These are phyloP conservation scores for Valencia hispanica DNA, from an alignment of 2,797 vertebrate genomes.

Conservation along the genomic window DNA sequence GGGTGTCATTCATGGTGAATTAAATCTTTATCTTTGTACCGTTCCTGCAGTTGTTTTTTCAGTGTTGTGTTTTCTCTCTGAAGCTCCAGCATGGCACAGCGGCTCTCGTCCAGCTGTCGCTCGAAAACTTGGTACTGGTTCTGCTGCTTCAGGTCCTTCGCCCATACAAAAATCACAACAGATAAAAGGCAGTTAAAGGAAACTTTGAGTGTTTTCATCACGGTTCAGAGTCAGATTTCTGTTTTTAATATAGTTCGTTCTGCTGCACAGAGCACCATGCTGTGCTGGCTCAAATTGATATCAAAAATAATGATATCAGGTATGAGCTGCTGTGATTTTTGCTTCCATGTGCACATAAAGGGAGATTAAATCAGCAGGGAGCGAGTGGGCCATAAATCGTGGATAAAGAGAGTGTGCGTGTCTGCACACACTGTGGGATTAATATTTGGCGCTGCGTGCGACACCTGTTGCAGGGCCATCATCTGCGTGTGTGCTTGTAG, in stretches of 20 bases:
- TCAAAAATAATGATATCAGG: slow-evolving; percentile 11
- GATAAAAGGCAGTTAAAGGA: neutral
- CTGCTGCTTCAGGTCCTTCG: slow-evolving; percentile 82
- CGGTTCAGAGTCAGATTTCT: neutral
- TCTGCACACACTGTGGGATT: neutral
- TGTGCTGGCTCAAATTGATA: slow-evolving; percentile 18
- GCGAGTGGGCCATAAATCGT: neutral
- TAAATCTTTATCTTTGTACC: slow-evolving; percentile 32
- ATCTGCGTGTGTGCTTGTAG: slow-evolving; percentile 82
- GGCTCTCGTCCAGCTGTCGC: slow-evolving; percentile 82
- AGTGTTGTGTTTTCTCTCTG: slow-evolving; percentile 86
- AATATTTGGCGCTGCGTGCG: neutral
- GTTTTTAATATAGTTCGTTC: slow-evolving; percentile 6
- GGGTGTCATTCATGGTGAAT: neutral
- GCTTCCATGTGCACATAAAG: neutral
- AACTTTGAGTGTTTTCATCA: neutral
- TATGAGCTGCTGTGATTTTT: slow-evolving; percentile 27
- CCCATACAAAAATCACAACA: slow-evolving; percentile 24
- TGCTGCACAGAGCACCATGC: neutral
- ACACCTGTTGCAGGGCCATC: slow-evolving; percentile 85
- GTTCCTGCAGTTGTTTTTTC: slow-evolving; percentile 80
- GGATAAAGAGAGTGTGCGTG: slow-evolving; percentile 13
- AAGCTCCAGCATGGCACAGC: slow-evolving; percentile 80
- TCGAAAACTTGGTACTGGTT: slow-evolving; percentile 84
- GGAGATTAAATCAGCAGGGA: neutral